Percentiles rank a stretch among this genome's conserved stretches.
These are phyloP conservation scores for Rhinogobius similis DNA, from an alignment of 2,113 vertebrate genomes.

Conservation along the genomic window DNA sequence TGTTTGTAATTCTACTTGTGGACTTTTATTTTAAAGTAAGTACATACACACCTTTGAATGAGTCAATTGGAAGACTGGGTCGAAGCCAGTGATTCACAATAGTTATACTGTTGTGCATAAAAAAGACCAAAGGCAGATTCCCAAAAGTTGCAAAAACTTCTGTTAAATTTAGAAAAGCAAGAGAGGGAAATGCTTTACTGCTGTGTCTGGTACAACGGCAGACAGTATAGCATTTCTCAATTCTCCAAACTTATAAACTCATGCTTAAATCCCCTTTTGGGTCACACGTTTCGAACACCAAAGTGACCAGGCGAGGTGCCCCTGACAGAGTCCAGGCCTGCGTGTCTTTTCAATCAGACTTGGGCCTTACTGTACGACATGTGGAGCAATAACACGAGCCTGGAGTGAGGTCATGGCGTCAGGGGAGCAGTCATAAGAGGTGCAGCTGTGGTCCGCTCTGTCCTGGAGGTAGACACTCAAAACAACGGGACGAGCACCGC, in stretches of 20 bases:
- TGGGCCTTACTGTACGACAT: conserved; percentile 27
- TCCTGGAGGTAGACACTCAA: conserved; percentile 46
- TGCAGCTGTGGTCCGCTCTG: conserved; percentile 68
- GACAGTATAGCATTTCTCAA: conserved; percentile 29
- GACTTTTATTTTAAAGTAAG: too few species aligned
- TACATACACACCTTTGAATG: too few species aligned
- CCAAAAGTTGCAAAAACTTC: conserved; percentile 21
- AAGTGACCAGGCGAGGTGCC: conserved; percentile 1
- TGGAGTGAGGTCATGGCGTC: conserved; percentile 73
- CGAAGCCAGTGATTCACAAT: conserved; percentile 8
- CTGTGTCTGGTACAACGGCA: conserved; percentile 37
- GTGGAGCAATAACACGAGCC: conserved; percentile 39
- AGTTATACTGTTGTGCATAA: conserved; percentile 21
- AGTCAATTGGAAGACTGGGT: not conserved
- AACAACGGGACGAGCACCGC: conserved; percentile 48
- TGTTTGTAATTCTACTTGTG: too few species aligned
- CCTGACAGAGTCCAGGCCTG: conserved; percentile 29
- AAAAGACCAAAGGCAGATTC: conserved; percentile 16
- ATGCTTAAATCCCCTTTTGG: not conserved
- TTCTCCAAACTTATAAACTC: conserved; percentile 6
- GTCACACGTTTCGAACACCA: conserved; percentile 2
- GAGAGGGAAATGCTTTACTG: conserved; percentile 59
- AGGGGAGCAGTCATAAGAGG: conserved; percentile 65
- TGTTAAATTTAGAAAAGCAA: conserved; percentile 47
- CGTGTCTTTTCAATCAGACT: conserved; percentile 35